Percentiles rank a stretch among this genome's conserved stretches.
phyloP scores from a whole-genome alignment of 2,113 vertebrate genomes.

The Epinephelus lanceolatus region DNA sequence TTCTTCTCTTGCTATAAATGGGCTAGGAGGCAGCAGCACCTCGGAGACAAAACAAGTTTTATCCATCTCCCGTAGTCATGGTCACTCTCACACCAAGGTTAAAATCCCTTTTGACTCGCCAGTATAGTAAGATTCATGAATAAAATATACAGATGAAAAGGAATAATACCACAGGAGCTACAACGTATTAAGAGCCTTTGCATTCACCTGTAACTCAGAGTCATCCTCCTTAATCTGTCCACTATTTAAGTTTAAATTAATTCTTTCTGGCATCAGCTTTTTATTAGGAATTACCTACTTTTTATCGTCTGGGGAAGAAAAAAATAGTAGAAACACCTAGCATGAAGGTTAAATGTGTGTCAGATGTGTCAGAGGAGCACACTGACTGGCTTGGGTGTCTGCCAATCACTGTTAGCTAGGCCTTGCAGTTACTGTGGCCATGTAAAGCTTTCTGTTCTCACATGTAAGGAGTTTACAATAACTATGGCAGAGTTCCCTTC shows the following conservation, averaged over 20 bases:
- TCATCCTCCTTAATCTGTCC: slow-evolving; percentile 66
- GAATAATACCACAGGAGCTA: slow-evolving; percentile 54
- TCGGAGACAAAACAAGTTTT: slow-evolving; percentile 16
- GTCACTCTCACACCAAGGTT: slow-evolving; percentile 53
- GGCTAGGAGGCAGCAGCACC: slow-evolving; percentile 12
- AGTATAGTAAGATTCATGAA: slow-evolving; percentile 51
- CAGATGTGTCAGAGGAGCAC: slow-evolving; percentile 6
- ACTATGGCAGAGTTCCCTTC: too few species aligned
- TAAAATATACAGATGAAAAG: slow-evolving; percentile 49
- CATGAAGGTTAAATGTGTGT: slow-evolving; percentile 76
- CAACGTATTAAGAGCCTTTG: slow-evolving; percentile 78
- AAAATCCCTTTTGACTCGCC: slow-evolving; percentile 27
- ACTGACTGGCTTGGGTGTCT: not conserved
- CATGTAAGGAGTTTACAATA: not conserved
- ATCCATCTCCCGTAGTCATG: slow-evolving; percentile 30
- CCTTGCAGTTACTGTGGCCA: not conserved
- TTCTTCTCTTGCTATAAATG: slow-evolving; percentile 1
- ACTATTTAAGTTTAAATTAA: slow-evolving; percentile 83
- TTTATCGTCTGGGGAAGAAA: slow-evolving; percentile 25
- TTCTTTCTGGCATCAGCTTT: slow-evolving; percentile 72
- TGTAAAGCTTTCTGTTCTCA: too few species aligned
- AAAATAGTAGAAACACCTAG: slow-evolving; percentile 41
- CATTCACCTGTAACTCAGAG: slow-evolving; percentile 54
- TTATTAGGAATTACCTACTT: not conserved
- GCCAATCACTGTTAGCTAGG: not conserved